These are phyloP conservation scores for Ditula angustiorana DNA, from an alignment of 2,888 invertebrate species.

Conservation along the genomic window DNA sequence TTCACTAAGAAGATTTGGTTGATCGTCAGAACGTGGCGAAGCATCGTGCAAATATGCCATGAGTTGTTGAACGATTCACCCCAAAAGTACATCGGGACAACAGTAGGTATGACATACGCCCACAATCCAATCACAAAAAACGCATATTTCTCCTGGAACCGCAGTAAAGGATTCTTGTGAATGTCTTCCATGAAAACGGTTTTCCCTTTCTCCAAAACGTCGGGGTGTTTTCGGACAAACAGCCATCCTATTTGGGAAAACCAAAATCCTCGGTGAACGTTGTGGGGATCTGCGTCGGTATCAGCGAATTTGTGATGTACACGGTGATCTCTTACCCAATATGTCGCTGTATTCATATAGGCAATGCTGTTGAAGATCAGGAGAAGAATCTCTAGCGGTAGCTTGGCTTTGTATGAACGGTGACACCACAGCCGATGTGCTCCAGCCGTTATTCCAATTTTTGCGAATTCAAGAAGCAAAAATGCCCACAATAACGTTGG, in stretches of 20 bases:
- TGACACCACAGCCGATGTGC: slow-evolving; percentile 86
- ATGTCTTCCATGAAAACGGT: slow-evolving; percentile 38
- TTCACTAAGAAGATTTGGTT: slow-evolving; percentile 37
- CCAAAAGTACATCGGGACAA: slow-evolving; percentile 37
- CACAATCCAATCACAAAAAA: slow-evolving; percentile 33
- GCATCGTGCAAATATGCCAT: slow-evolving; percentile 37
- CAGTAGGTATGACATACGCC: slow-evolving; percentile 36
- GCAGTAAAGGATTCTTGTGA: slow-evolving; percentile 21
- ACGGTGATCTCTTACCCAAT: slow-evolving; percentile 37
- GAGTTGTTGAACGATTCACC: slow-evolving; percentile 27
- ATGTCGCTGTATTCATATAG: slow-evolving; percentile 39
- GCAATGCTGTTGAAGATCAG: slow-evolving; percentile 81
- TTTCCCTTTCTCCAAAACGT: slow-evolving; percentile 35
- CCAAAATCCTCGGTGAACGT: slow-evolving; percentile 26
- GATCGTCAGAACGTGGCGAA: slow-evolving; percentile 34
- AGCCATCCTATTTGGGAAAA: slow-evolving; percentile 38
- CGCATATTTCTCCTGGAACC: slow-evolving; percentile 35
- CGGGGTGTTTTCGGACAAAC: slow-evolving; percentile 31
- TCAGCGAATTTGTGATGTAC: slow-evolving; percentile 33
- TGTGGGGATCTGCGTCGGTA: slow-evolving; percentile 36
- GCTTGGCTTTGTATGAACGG: slow-evolving; percentile 83
- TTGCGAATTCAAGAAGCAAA: slow-evolving; percentile 36
- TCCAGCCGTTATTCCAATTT: slow-evolving; percentile 82
- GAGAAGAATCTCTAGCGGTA: slow-evolving; percentile 77
- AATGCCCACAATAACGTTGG: slow-evolving; percentile 41